phyloP scores from a whole-genome alignment of 2,888 invertebrate species.

The Orthosia incerta region DNA sequence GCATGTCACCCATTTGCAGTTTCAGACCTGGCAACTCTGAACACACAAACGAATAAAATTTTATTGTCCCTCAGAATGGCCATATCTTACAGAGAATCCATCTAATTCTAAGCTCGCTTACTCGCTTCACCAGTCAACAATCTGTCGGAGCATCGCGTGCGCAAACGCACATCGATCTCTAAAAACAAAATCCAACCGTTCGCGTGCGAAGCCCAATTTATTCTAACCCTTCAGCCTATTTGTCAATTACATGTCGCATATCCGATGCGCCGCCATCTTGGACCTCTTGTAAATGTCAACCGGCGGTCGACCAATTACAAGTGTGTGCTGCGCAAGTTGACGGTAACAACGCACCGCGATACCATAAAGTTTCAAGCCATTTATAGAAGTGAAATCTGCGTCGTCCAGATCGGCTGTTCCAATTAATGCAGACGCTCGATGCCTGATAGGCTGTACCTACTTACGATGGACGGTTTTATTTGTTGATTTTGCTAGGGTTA shows the following conservation, averaged over 20 bases:
- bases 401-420: slow-evolving; percentile 83
- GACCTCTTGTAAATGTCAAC: slow-evolving; percentile 88
- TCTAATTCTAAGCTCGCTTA: slow-evolving; percentile 45
- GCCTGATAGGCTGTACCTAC: slow-evolving; percentile 76
- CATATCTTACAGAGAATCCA: slow-evolving; percentile 15
- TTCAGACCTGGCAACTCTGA: background rate
- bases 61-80: background rate
- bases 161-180: slow-evolving; percentile 62
- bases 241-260: slow-evolving; percentile 87
- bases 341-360: slow-evolving; percentile 87
- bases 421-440: slow-evolving; percentile 84
- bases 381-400: slow-evolving; percentile 87
- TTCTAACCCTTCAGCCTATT: slow-evolving; percentile 80
- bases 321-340: slow-evolving; percentile 83
- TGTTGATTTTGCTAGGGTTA: slow-evolving; percentile 55
- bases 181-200: slow-evolving; percentile 62
- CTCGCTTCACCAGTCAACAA: slow-evolving; percentile 49
- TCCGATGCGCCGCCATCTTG: slow-evolving; percentile 85
- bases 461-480: slow-evolving; percentile 64
- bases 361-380: slow-evolving; percentile 89
- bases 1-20: background rate
- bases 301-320: slow-evolving; percentile 89
- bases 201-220: slow-evolving; percentile 73
- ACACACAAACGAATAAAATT: slow-evolving; percentile 2
- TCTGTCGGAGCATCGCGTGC: slow-evolving; percentile 62